These are phyloP conservation scores for Prunella strophiata DNA, from an alignment of 2,797 vertebrate genomes.

Conservation along the genomic window DNA sequence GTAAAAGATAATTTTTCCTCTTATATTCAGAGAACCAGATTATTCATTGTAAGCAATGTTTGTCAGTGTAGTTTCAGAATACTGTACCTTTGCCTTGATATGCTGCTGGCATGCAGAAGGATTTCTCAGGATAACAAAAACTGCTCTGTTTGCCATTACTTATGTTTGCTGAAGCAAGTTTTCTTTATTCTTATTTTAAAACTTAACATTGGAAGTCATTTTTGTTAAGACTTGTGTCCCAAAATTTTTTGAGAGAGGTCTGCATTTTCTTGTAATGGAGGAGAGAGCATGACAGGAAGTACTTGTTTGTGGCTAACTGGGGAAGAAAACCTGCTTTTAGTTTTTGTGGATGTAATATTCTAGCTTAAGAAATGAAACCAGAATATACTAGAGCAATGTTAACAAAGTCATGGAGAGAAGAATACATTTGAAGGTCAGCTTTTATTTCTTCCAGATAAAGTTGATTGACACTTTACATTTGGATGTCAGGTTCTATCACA, in stretches of 20 bases:
- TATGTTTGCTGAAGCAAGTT: background rate
- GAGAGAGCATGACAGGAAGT: background rate
- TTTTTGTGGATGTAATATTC: background rate
- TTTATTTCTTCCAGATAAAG: background rate
- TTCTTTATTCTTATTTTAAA: background rate
- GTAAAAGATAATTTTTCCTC: background rate
- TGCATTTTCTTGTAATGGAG: background rate
- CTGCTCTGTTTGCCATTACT: background rate
- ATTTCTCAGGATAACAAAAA: background rate
- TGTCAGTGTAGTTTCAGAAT: background rate
- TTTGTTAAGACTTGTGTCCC: background rate
- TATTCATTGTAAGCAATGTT: background rate
- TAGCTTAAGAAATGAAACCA: background rate
- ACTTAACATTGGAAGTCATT: background rate
- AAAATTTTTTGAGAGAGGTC: background rate
- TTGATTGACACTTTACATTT: background rate
- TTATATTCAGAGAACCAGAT: background rate
- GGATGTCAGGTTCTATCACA: background rate
- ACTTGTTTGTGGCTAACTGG: background rate
- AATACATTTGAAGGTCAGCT: background rate
- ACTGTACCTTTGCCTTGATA: background rate
- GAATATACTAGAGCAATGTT: background rate
- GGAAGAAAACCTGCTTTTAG: background rate
- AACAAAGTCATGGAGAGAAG: background rate
- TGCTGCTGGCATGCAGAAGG: background rate